These are phyloP conservation scores for Chondrosia reniformis DNA, from an alignment of 37 sponge, comb jelly and placozoan species.

Conservation along the genomic window DNA sequence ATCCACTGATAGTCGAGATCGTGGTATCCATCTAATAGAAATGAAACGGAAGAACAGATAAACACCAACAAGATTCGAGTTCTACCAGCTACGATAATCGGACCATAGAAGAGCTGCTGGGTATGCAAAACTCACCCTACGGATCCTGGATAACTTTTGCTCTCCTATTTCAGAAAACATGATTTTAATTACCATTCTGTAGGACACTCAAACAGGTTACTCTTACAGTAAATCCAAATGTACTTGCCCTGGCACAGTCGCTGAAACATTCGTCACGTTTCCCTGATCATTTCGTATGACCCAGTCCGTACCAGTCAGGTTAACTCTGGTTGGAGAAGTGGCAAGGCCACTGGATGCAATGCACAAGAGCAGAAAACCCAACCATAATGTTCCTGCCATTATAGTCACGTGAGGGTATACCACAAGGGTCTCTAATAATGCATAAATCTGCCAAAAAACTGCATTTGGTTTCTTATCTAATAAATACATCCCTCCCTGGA, in stretches of 20 bases:
- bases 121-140: slow-evolving; percentile 80
- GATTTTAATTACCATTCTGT: neutral
- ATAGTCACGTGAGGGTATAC: no score
- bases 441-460: no score
- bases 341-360: no score
- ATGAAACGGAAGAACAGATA: neutral
- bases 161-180: slow-evolving; percentile 14
- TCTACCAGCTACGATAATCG: neutral
- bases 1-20: slow-evolving; percentile 65
- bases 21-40: slow-evolving; percentile 61
- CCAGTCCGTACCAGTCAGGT: slow-evolving; percentile 24
- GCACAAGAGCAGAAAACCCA: no score
- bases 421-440: no score
- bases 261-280: slow-evolving; percentile 19
- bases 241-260: slow-evolving; percentile 74
- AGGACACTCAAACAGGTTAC: neutral
- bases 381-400: no score
- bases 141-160: slow-evolving; percentile 71
- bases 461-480: no score
- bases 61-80: neutral
- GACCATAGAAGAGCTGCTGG: neutral
- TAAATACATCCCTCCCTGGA: no score
- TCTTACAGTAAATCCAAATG: slow-evolving; percentile 75
- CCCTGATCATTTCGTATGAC: neutral
- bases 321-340: neutral